phyloP scores from a whole-genome alignment of 2,888 invertebrate genomes.

The Tholera decimalis region DNA sequence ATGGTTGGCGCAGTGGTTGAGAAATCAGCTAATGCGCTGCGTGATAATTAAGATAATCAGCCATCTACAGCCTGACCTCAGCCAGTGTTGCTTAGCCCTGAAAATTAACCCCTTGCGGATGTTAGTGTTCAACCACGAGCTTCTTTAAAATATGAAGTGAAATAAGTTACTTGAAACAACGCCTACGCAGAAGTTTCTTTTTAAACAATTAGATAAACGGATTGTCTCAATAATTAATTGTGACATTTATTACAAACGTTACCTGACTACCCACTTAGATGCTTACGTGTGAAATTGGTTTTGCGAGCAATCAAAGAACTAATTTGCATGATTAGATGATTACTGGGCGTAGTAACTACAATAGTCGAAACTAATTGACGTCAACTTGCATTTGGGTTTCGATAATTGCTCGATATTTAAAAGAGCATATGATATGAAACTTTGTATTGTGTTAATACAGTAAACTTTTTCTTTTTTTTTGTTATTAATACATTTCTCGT shows the following conservation, averaged over 20 bases:
- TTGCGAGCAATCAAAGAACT: constrained; percentile 78
- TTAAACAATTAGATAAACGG: constrained; percentile 59
- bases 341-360: constrained; percentile 69
- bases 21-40: too few species aligned
- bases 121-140: too few species aligned
- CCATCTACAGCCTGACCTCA: too few species aligned
- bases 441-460: constrained; percentile 25
- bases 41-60: too few species aligned
- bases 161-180: constrained; percentile 57
- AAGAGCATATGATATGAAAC: constrained; percentile 41
- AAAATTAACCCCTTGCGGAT: too few species aligned
- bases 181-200: constrained; percentile 49
- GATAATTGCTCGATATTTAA: constrained; percentile 56
- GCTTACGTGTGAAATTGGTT: constrained; percentile 73
- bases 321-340: constrained; percentile 86
- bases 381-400: constrained; percentile 79
- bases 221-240: constrained; percentile 70
- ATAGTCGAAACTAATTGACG: constrained; percentile 83
- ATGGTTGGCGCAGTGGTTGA: too few species aligned
- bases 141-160: constrained; percentile 61
- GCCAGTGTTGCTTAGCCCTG: too few species aligned
- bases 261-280: constrained; percentile 33
- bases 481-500: not conserved
- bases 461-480: constrained; percentile 21
- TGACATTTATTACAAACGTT: constrained; percentile 70